Percentiles rank a stretch among this genome's conserved stretches.
These are phyloP conservation scores for Lycocorax pyrrhopterus DNA, from an alignment of 2,113 vertebrate genomes.

Conservation along the genomic window DNA sequence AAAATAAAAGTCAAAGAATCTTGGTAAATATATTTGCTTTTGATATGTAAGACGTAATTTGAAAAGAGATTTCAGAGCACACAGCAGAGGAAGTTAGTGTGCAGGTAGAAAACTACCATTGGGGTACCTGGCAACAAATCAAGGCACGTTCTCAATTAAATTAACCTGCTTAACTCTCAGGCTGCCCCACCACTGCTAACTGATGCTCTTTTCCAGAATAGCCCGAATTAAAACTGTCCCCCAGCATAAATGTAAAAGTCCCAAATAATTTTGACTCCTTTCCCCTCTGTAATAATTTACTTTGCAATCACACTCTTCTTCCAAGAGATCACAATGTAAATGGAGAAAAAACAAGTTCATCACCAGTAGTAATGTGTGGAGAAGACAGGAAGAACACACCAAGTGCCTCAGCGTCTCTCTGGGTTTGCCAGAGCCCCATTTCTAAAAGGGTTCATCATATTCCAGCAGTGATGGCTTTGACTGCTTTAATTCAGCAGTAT, in stretches of 20 bases:
- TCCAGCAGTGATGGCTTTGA: conserved; percentile 72
- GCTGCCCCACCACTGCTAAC: not conserved
- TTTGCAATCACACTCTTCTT: not conserved
- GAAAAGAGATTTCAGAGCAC: not conserved
- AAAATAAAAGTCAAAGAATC: not conserved
- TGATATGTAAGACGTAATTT: not conserved
- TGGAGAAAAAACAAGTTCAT: fast-evolving
- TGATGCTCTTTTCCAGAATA: not conserved
- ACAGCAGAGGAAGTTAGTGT: not conserved
- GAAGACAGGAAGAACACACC: not conserved
- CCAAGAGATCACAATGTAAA: not conserved
- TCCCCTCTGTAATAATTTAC: not conserved
- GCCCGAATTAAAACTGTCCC: not conserved
- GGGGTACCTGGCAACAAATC: not conserved
- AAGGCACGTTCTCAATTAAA: not conserved
- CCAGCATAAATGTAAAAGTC: not conserved
- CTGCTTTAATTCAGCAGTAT: conserved; percentile 83
- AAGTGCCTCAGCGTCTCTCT: not conserved
- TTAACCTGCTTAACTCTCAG: not conserved
- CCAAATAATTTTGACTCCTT: not conserved
- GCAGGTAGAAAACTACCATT: not conserved
- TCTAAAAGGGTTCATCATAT: conserved; percentile 77
- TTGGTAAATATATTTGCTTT: not conserved
- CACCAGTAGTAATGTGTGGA: not conserved
- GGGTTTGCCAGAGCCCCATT: conserved; percentile 19